Conservation (phyloP, 2,113 vertebrate genomes). For the Dicrurus megarhynchus region DNA sequence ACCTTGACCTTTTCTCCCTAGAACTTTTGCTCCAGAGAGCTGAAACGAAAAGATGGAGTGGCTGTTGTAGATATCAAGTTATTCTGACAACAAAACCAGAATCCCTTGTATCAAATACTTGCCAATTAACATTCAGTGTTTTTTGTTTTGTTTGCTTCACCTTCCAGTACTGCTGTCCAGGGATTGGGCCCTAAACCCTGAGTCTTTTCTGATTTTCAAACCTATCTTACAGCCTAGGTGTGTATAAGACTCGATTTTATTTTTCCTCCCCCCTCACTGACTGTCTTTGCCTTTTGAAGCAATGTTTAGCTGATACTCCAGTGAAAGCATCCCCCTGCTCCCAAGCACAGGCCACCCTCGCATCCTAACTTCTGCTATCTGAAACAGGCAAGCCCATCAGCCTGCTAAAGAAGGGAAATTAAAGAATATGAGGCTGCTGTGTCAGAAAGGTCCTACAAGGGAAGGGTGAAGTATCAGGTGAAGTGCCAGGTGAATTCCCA, state of each 20-base stretch:
- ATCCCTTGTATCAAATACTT: neutral
- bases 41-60: neutral
- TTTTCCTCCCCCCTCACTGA: neutral
- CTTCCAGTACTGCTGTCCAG: neutral
- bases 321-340: neutral
- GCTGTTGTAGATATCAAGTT: neutral
- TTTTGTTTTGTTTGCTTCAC: neutral
- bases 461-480: neutral
- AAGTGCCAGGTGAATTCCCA: neutral
- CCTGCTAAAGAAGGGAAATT: neutral
- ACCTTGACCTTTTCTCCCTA: neutral
- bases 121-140: neutral
- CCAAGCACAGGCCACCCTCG: neutral
- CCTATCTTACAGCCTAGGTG: neutral
- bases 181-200: neutral
- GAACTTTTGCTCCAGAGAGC: neutral
- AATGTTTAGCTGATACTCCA: neutral
- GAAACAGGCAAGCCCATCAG: neutral
- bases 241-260: neutral
- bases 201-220: neutral
- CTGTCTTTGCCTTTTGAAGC: neutral
- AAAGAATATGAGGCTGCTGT: neutral
- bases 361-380: neutral
- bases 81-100: neutral
- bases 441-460: neutral